Evolutionary conservation across 2,888 invertebrate genomes (phyloP).

Genomic region (Zelleria hepariella): DNA sequence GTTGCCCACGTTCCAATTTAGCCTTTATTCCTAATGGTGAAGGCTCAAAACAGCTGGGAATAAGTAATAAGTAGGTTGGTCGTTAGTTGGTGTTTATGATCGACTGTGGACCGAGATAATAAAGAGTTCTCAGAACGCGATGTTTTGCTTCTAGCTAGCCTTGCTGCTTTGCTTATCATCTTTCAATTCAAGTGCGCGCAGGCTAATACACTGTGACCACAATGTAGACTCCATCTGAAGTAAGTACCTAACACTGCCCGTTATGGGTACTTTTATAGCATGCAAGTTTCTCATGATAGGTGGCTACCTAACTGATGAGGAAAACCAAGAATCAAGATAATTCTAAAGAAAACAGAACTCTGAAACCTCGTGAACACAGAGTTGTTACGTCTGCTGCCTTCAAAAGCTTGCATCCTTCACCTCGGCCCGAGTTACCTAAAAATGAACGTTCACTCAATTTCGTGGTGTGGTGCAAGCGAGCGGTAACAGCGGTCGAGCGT

Average conservation of each 20-base stretch:
- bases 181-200: conserved; percentile 15
- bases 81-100: conserved; percentile 30
- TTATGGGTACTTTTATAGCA: no score
- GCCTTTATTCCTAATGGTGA: neutral
- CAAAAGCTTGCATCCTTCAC: neutral
- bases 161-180: conserved; percentile 14
- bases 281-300: no score
- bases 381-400: neutral
- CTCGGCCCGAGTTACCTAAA: neutral
- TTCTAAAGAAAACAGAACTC: no score
- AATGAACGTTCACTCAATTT: neutral
- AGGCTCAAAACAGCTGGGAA: neutral
- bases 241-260: no score
- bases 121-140: conserved; percentile 31
- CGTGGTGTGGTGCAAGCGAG: neutral
- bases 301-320: no score
- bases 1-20: neutral
- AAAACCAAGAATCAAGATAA: no score
- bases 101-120: conserved; percentile 26
- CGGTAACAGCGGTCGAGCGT: neutral
- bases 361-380: no score
- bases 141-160: conserved; percentile 24
- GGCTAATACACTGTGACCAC: conserved; percentile 1
- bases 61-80: neutral
- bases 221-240: neutral